Evolutionary conservation across 2,797 vertebrate species (phyloP).

Genomic region (Gobio occitaniae): DNA sequence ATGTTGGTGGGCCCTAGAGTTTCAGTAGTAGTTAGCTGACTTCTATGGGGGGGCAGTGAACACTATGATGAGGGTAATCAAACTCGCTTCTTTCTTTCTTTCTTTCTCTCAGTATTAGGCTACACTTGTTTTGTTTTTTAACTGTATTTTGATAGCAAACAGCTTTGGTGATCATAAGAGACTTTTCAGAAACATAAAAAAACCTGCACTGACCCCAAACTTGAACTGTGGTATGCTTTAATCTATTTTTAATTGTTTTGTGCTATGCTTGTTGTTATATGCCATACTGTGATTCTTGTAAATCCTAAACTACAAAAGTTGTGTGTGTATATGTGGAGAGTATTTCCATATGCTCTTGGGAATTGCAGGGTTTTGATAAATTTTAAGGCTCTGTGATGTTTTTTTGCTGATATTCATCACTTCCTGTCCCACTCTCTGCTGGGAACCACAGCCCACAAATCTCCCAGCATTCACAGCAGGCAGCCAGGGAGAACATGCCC

Average conservation of each 20-base stretch:
- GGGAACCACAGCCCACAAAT: slow-evolving; percentile 68
- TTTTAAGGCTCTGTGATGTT: slow-evolving; percentile 63
- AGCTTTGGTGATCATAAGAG: background rate
- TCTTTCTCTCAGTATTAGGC: background rate
- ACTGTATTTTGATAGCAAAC: background rate
- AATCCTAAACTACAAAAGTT: background rate
- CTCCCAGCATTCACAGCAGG: slow-evolving; percentile 58
- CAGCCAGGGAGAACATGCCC: slow-evolving; percentile 61
- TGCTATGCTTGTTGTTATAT: background rate
- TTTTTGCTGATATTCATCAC: slow-evolving; percentile 68
- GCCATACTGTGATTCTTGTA: background rate
- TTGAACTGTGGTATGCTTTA: background rate
- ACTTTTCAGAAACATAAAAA: background rate
- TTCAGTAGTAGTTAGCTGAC: slow-evolving; percentile 28
- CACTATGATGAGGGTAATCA: slow-evolving; percentile 46
- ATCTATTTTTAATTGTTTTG: background rate
- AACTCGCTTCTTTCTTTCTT: slow-evolving; percentile 21
- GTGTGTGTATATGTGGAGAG: background rate
- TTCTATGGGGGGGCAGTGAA: slow-evolving; percentile 12
- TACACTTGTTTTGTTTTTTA: too few relatives aligned
- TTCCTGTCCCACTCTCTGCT: slow-evolving; percentile 58
- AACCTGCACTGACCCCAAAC: background rate
- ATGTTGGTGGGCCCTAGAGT: background rate
- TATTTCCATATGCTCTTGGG: slow-evolving; percentile 41
- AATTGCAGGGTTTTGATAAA: slow-evolving; percentile 60